Evolutionary conservation across 2,888 invertebrate genomes (phyloP).

Genomic region (Caenorhabditis becei): DNA sequence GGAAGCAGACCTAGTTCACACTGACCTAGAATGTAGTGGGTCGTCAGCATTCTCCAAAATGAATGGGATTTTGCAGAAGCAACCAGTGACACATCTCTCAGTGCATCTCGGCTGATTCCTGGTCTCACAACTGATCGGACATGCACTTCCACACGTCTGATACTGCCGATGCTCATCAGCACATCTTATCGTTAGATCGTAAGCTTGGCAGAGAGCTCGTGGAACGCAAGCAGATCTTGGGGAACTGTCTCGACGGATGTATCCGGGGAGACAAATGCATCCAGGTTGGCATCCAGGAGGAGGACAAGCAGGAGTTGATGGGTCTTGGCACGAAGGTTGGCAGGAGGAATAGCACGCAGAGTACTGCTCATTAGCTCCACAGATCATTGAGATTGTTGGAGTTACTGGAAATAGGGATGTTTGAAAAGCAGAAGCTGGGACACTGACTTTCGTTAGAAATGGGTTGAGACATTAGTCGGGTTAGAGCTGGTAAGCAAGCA

Average conservation of each 20-base stretch:
- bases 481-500: conserved; percentile 50
- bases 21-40: conserved; percentile 69
- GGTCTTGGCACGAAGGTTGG: conserved; percentile 71
- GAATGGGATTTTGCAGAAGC: conserved; percentile 72
- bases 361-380: conserved; percentile 68
- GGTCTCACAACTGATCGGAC: conserved; percentile 71
- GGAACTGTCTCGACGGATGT: conserved; percentile 67
- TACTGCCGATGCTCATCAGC: conserved; percentile 70
- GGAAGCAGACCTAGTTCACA: not conserved
- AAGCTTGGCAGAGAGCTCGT: conserved; percentile 63
- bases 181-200: conserved; percentile 69
- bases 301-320: conserved; percentile 68
- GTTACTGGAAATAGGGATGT: conserved; percentile 54
- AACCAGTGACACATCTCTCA: conserved; percentile 71
- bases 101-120: conserved; percentile 67
- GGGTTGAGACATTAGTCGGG: conserved; percentile 32
- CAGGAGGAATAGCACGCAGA: conserved; percentile 68
- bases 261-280: conserved; percentile 72
- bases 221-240: conserved; percentile 69
- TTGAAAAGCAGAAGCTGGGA: not conserved
- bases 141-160: conserved; percentile 72
- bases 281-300: conserved; percentile 67
- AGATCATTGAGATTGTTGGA: conserved; percentile 61
- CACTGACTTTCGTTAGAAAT: conserved; percentile 44
- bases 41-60: conserved; percentile 70